Evolutionary conservation across 2,113 vertebrate genomes (phyloP).

Genomic region (Passer domesticus): DNA sequence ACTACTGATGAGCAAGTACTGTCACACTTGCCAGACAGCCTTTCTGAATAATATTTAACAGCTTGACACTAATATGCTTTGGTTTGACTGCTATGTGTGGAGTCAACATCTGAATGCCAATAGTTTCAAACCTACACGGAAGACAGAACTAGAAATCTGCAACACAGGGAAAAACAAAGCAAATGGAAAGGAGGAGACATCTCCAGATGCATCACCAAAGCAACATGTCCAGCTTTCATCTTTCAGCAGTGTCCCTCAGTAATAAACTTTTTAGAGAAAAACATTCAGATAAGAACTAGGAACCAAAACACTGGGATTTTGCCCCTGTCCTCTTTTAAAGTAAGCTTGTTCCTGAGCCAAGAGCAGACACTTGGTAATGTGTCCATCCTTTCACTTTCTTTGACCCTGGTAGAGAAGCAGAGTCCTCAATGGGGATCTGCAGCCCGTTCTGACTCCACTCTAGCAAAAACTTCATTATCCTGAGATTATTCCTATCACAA

Average conservation of each 20-base stretch:
- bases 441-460: background rate
- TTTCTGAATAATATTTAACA: constrained; percentile 5
- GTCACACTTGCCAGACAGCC: constrained; percentile 16
- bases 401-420: background rate
- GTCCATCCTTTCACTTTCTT: background rate
- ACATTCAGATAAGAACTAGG: background rate
- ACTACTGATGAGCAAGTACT: background rate
- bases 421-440: background rate
- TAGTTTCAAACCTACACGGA: background rate
- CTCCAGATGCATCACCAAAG: background rate
- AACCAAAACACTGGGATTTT: background rate
- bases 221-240: background rate
- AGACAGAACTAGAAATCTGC: background rate
- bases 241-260: background rate
- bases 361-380: background rate
- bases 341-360: background rate
- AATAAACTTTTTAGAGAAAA: background rate
- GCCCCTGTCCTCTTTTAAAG: background rate
- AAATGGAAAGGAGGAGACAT: background rate
- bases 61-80: constrained; percentile 15
- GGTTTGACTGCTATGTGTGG: background rate
- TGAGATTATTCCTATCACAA: background rate
- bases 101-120: background rate
- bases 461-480: background rate
- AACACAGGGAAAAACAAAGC: background rate